These are phyloP conservation scores for Drosophila merina DNA, from an alignment of 2,888 invertebrate species.

Conservation along the genomic window DNA sequence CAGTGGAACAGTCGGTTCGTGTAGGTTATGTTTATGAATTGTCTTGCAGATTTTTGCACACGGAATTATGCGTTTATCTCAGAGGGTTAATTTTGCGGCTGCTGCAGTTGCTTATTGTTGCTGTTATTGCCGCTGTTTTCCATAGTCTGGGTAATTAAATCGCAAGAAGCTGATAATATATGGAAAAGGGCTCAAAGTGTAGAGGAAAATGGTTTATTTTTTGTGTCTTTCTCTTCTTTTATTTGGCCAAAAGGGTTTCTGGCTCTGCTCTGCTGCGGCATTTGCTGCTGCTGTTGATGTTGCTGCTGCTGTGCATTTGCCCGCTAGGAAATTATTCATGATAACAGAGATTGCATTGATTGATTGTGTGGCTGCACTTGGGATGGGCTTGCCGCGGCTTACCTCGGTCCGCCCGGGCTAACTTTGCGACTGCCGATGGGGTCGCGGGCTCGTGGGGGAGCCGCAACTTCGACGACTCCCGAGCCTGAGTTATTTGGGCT, in stretches of 20 bases:
- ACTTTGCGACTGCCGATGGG: constrained; percentile 5
- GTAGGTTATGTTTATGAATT: constrained; percentile 68
- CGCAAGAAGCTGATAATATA: constrained; percentile 67
- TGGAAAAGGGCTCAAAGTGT: constrained; percentile 37
- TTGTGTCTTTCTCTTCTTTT: constrained; percentile 11
- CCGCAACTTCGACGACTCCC: constrained; percentile 40
- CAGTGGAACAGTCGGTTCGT: constrained; percentile 21
- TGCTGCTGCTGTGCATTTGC: constrained; percentile 66
- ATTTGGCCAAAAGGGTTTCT: constrained; percentile 54
- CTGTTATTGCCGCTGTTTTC: constrained; percentile 52
- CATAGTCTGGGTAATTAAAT: constrained; percentile 73
- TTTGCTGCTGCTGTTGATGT: constrained; percentile 30
- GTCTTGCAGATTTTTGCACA: constrained; percentile 58
- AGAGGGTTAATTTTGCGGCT: constrained; percentile 59
- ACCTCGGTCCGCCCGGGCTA: constrained; percentile 10
- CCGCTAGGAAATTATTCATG: constrained; percentile 78
- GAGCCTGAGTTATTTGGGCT: constrained; percentile 69
- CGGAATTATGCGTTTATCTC: constrained; percentile 71
- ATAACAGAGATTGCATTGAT: constrained; percentile 78
- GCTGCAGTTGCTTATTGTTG: constrained; percentile 30
- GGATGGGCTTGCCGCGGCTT: constrained; percentile 36
- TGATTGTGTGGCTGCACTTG: constrained; percentile 63
- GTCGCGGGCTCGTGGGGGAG: constrained; percentile 15
- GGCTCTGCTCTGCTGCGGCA: constrained; percentile 18
- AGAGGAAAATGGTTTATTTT: constrained; percentile 40